These are phyloP conservation scores for Spinus olivaceus DNA, from an alignment of 2,797 vertebrate species.

Conservation along the genomic window DNA sequence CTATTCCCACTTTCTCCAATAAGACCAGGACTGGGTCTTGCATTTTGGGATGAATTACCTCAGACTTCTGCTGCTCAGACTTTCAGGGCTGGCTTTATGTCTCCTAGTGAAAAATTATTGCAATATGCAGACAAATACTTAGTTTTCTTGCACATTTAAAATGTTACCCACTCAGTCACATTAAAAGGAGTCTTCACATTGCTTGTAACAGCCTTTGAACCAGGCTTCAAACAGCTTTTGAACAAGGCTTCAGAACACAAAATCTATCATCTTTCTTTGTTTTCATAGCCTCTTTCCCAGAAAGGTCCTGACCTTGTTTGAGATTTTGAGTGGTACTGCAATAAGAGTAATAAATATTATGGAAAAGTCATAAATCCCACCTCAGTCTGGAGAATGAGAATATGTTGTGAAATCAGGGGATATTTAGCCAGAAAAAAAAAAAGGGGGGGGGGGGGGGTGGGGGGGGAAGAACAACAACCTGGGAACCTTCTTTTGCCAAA, in stretches of 20 bases:
- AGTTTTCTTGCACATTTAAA: not conserved
- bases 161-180: not conserved
- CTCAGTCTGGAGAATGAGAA: not conserved
- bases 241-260: not conserved
- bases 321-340: not conserved
- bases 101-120: not conserved
- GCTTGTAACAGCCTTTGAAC: not conserved
- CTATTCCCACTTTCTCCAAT: not conserved
- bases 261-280: not conserved
- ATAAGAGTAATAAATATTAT: not conserved
- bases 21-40: not conserved
- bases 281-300: not conserved
- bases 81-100: not conserved
- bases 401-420: not conserved
- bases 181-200: not conserved
- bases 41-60: not conserved
- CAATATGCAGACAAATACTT: not conserved
- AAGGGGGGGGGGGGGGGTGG: accelerated
- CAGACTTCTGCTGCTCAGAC: not conserved
- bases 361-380: not conserved
- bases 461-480: not conserved
- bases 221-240: not conserved
- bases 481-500: not conserved
- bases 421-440: not conserved
- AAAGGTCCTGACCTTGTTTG: not conserved